Percentiles rank a stretch among this genome's conserved stretches.
These are phyloP conservation scores for Liopterus haemorrhoidalis DNA, from an alignment of 2,888 invertebrate species.

Conservation along the genomic window DNA sequence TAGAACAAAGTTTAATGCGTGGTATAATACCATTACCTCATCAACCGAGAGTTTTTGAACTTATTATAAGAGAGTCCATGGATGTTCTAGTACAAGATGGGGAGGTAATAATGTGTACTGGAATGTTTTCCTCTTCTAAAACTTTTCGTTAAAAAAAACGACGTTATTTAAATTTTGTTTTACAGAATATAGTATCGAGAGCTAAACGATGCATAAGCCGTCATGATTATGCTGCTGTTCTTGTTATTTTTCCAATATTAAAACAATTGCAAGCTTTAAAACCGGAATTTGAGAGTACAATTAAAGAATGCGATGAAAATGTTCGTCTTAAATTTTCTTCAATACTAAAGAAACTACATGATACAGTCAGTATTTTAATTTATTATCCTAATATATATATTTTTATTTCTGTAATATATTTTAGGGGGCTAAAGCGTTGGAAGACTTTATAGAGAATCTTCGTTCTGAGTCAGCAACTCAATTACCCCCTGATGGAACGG, in stretches of 20 bases:
- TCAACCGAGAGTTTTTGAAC: constrained; percentile 76
- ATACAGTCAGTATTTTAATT: constrained; percentile 55
- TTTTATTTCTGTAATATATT: constrained; percentile 40
- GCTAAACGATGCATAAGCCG: constrained; percentile 69
- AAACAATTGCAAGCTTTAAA: constrained; percentile 70
- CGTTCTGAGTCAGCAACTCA: constrained; percentile 69
- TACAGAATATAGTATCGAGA: constrained; percentile 63
- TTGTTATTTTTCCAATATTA: constrained; percentile 76
- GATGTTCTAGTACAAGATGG: constrained; percentile 80
- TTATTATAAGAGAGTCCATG: constrained; percentile 77
- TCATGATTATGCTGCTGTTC: constrained; percentile 73
- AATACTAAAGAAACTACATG: constrained; percentile 66
- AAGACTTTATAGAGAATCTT: constrained; percentile 88
- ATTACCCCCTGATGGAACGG: constrained; percentile 95
- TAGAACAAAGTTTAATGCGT: constrained; percentile 75
- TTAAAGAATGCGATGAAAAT: constrained; percentile 65
- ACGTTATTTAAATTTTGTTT: constrained; percentile 29
- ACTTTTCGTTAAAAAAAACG: constrained; percentile 3
- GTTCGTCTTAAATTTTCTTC: constrained; percentile 66
- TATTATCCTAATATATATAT: constrained; percentile 2
- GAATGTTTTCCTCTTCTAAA: not conserved
- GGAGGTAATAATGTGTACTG: constrained; percentile 51
- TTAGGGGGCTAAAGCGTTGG: constrained; percentile 82
- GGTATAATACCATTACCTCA: constrained; percentile 78
- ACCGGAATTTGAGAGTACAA: constrained; percentile 73